Base-by-base conservation (phyloP, 2,113 vertebrate genomes). In the Malurus alboscapulatus region DNA sequence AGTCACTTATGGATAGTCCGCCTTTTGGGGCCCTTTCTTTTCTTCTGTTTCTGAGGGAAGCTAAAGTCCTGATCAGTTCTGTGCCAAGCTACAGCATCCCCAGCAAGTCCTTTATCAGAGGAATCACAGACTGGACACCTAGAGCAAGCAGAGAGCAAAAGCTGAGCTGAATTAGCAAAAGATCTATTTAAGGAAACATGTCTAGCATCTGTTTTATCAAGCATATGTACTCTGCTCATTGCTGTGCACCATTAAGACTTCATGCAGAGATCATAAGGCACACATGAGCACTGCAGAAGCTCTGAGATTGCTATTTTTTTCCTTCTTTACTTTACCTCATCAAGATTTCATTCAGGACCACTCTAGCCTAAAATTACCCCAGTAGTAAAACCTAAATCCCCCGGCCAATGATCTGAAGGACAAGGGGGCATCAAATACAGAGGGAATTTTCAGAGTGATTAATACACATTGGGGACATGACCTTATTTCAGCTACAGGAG, bases 231-330 rank as follows among this genome's bases (percentile, higher is more conserved):
- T 83, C 58, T 80, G 65, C 75, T 79, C 53, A 34, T 85, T 83
- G 84, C 91, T 88, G 71, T 80, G 80, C 86, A 59, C 62, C 84
- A 74, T 89, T 91, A 94, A 88, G 74, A 83, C 73, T 58, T 80
- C 91, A 81, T 76, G 81, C 62, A 83, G 94, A 80, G 72, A 85
- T 53, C 6, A 1, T 83, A 91, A 92, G 87, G 85, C 1, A 9
- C 55, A 57, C 68, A 59, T 22, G 63, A 90, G 18, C 62, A 58
- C 3, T 88, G 51, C 84, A 87, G 69, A 91, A 94, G 32, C 61
- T 36, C 75, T 2, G 2, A 92, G 66, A 65, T 47, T 72, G 42
- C 16, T 62, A 8, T 36, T 36, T 94, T 85, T 91, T 88, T 29
- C 27, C 82, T 88, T 84, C 84, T 91, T 92, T 77, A 54, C 32